Base-by-base conservation (phyloP, 2,888 invertebrate species). In the Dasypogon diadema region DNA sequence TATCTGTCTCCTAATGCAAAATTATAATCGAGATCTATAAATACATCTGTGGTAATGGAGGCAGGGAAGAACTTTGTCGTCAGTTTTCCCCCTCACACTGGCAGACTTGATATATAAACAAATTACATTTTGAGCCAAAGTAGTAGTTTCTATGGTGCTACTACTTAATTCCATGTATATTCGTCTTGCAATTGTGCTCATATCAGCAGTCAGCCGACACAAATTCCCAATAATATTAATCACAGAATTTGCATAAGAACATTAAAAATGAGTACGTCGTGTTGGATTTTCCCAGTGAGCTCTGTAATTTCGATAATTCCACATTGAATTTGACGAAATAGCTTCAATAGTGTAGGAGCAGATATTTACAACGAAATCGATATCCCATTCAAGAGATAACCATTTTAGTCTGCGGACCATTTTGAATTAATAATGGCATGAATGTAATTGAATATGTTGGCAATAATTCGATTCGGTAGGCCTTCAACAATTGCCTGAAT, bases 321-420 rank as follows among this genome's bases (percentile, higher is more conserved):
- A 16, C 42, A 63, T 63, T 63, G 63, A 63, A 63, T 63, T 63
- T 63, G 63, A 63, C 21, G 63, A 63, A 63, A 63, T 42, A 63
- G 34, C 37, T 21, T 21, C 63, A 18, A 14, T 21, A 42, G 30
- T 30, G 63, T n/a, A 48, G 3, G 3, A 18, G 42, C 37, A 21
- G 37, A 34, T 37, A 18, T 18, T 63, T 63, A 2, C 42, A 5
- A 10, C 42, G 63, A 63, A 63, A 63, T 63, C 63, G 63, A 63
- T 63, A 63, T 63, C 63, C 42, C 63, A 63, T 63, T 63, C 63
- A 63, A 42, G 37, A 63, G 63, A 63, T 63, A 63, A 63, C 63
- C 63, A 21, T 63, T 63, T 63, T 63, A 63, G 63, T 63, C 37
- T 21, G 63, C 12, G 18, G 63, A 18, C 63, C 37, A 63, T 34